Evolutionary conservation across 2,888 invertebrate species (phyloP), one percentile per base, ranked within the genome.

Genomic region (Anarsia innoxiella): DNA sequence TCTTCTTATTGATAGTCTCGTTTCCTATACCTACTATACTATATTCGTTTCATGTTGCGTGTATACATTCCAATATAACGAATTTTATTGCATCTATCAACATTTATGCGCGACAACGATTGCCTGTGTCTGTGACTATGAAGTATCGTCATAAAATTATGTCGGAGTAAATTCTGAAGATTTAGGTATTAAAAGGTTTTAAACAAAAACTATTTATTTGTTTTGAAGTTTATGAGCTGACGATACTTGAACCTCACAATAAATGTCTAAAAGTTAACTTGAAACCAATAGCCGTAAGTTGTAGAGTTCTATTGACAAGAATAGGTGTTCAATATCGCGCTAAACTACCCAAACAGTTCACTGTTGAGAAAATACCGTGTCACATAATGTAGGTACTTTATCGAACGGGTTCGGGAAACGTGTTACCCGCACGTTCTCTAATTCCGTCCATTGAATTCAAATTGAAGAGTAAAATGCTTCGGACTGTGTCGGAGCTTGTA

Each of bases 371-470:
- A 68, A 64, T 55, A 56, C 53, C 43, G 45, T 52, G 64, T 66
- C 68, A 56, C 63, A 69, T 72, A 67, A 68, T 54, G 62, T 71
- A 55, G 53, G 55, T 61, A 70, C 57, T 72, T 71, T 74, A 76
- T 70, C 53, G 64, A 53, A 49, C 53, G 48, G 59, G 60, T 57
- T 56, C 51, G 48, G 56, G 48, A 54, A 55, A 59, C 59, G 64
- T 59, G 66, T 59, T 58, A 62, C 59, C 51, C 57, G 63, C 59
- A 61, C 54, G 61, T 67, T 59, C 69, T 66, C 71, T 76, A 76
- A 80, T 78, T 76, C 73, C 62, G 62, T 71, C 71, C 74, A 79
- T 79, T 79, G 78, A 79, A 83, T 80, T 79, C 74, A 78, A 79
- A 80, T 82, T 71, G 73, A 75, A 73, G 78, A 71, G 77, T 75